These are phyloP conservation scores for Hirtodrosophila duncani DNA, from an alignment of 2,888 invertebrate species.

Conservation along the genomic window DNA sequence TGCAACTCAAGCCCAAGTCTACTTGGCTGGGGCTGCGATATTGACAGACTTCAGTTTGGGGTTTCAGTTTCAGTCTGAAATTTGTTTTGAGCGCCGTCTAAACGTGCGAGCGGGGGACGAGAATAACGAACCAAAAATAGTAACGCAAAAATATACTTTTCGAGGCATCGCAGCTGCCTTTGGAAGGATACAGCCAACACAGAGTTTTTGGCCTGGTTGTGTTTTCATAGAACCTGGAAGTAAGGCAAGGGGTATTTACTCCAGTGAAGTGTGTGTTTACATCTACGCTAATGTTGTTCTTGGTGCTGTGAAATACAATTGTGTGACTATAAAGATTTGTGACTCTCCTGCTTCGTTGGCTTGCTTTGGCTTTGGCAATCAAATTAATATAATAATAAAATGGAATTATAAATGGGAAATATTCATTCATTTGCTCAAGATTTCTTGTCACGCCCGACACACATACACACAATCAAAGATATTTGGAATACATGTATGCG, in stretches of 20 bases:
- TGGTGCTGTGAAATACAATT: too few relatives aligned
- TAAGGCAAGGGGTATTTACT: not conserved
- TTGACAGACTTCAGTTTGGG: conserved; percentile 50
- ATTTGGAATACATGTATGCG: conserved; percentile 12
- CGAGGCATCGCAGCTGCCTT: too few relatives aligned
- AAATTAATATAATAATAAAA: conserved; percentile 11
- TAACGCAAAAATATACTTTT: conserved; percentile 2
- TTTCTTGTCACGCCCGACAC: conserved; percentile 51
- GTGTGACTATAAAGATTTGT: too few relatives aligned
- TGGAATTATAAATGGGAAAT: not conserved
- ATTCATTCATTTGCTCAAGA: conserved; percentile 1
- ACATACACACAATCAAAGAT: conserved; percentile 5
- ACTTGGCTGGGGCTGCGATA: conserved; percentile 26
- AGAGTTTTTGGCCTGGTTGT: conserved; percentile 7
- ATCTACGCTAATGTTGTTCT: too few relatives aligned
- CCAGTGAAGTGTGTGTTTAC: conserved; percentile 1
- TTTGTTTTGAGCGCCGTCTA: conserved; percentile 65
- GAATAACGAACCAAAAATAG: conserved; percentile 6
- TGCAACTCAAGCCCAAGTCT: conserved; percentile 50
- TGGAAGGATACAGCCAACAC: too few relatives aligned
- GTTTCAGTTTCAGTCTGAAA: conserved; percentile 63
- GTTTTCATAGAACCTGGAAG: too few relatives aligned
- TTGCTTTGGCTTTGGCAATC: not conserved
- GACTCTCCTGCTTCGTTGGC: too few relatives aligned
- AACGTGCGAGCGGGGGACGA: conserved; percentile 50